phyloP scores from a whole-genome alignment of 2,797 vertebrate genomes.

The Lagocephalus sceleratus region DNA sequence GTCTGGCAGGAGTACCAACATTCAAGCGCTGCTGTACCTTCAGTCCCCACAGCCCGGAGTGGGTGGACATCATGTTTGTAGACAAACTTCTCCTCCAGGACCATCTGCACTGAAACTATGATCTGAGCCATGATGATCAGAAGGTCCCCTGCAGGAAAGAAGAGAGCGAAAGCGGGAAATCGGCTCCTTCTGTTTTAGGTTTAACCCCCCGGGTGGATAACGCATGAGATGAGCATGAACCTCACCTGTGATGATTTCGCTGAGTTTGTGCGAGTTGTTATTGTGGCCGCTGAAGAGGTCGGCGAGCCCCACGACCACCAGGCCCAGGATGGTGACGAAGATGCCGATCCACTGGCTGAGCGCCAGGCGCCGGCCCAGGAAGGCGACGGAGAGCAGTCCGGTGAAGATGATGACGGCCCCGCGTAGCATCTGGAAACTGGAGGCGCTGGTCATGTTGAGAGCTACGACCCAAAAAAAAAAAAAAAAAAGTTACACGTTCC shows the following conservation, averaged over 20 bases:
- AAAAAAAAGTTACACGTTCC: not conserved
- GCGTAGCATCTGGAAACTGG: constrained; percentile 96
- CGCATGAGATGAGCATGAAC: not conserved
- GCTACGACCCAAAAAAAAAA: constrained; percentile 63
- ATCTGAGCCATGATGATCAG: constrained; percentile 94
- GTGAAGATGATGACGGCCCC: constrained; percentile 94
- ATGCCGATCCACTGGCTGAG: constrained; percentile 89
- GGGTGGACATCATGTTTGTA: constrained; percentile 91
- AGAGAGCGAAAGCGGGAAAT: not conserved
- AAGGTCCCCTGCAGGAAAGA: constrained; percentile 80
- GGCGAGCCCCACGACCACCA: constrained; percentile 87
- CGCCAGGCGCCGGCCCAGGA: constrained; percentile 81
- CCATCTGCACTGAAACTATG: constrained; percentile 90
- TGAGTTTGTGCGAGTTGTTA: constrained; percentile 74
- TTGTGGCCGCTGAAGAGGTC: constrained; percentile 77
- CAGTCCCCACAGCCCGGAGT: constrained; percentile 86
- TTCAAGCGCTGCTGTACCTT: constrained; percentile 72
- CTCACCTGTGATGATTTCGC: constrained; percentile 87
- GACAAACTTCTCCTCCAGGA: constrained; percentile 93
- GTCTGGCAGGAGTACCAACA: not conserved
- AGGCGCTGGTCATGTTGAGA: constrained; percentile 93
- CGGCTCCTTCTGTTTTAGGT: too few species aligned
- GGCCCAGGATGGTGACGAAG: constrained; percentile 83
- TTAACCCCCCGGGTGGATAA: too few species aligned
- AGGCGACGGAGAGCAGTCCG: constrained; percentile 89